Base-by-base conservation (phyloP, 2,113 vertebrate species). In the Romanogobio albipinnatus region DNA sequence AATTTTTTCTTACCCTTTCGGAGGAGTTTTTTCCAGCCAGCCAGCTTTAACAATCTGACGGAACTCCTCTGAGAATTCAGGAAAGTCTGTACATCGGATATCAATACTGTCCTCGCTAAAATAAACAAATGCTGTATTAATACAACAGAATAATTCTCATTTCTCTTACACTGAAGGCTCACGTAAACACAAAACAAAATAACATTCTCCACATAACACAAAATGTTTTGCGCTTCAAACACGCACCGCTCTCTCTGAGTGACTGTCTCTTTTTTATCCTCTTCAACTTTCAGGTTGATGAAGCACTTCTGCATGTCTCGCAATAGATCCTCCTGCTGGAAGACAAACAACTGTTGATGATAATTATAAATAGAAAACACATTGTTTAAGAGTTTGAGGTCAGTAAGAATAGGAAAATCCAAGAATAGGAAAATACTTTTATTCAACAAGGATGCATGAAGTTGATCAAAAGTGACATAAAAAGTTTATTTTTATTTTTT, bases 1-100 rank as follows among this genome's bases (percentile, higher is more conserved):
- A 19, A 10, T 43, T 78, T 5, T 59, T 17, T 62, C 83, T 76
- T 62, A 96, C 96, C 95, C 95, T 85, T 96, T 94, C 0, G 96
- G 96, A 0, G 96, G 95, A 87, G 94, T 95, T 92, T 96, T 96
- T 88, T 96, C 94, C 90, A 96, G 90, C 96, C 96, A 96, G 5
- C 96, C 96, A 0, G 81, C 90, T 86, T 92, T 94, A 91, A 95
- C 85, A 88, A 94, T 39, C 24, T 14, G 24, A 68, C 29, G 29
- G 49, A 70, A 26, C 19, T 51, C 59, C 9, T 51, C 45, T 43
- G 26, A 24, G 26, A n/a, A 10, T 24, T 71, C 81, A 15, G 81
- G 79, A 81, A 49, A 81, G 2, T 33, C 45, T 11, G 79, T 81
- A 51, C 81, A 82, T 17, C 49, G 22, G 11, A 82, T 71, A 58